These are phyloP conservation scores for Remorina albescens DNA, from an alignment of 2,797 vertebrate species.

Conservation along the genomic window DNA sequence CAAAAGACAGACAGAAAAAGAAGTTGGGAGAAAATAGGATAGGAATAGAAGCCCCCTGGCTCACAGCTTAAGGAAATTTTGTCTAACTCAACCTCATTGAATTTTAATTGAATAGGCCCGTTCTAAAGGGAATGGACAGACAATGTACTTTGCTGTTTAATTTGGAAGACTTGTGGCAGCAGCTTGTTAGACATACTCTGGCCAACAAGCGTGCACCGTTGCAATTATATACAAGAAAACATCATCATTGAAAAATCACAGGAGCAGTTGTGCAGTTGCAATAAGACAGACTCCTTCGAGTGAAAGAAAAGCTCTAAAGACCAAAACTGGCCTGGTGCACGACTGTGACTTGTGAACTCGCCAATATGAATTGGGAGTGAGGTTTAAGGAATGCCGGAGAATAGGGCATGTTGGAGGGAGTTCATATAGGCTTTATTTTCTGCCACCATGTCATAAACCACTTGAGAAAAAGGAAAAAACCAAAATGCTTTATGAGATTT, in stretches of 20 bases:
- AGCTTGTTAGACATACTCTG: not conserved
- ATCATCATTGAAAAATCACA: not conserved
- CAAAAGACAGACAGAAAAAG: no score
- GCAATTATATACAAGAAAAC: not conserved
- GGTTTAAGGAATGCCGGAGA: not conserved
- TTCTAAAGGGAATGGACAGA: not conserved
- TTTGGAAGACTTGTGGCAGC: not conserved
- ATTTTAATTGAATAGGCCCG: no score
- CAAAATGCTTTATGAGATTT: not conserved
- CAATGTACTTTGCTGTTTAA: not conserved
- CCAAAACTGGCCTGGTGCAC: not conserved
- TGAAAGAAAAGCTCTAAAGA: not conserved
- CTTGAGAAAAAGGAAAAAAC: not conserved
- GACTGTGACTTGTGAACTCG: not conserved
- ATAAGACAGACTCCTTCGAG: not conserved
- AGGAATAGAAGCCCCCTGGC: no score
- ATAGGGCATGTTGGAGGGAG: not conserved
- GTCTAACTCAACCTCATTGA: no score
- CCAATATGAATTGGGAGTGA: not conserved
- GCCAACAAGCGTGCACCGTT: not conserved
- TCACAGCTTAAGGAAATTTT: no score
- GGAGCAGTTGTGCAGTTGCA: not conserved
- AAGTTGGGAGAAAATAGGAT: no score
- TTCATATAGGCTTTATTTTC: not conserved
- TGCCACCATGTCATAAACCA: not conserved